Evolutionary conservation across 2,888 invertebrate genomes (phyloP).

Genomic region (Idaea dimidiata): DNA sequence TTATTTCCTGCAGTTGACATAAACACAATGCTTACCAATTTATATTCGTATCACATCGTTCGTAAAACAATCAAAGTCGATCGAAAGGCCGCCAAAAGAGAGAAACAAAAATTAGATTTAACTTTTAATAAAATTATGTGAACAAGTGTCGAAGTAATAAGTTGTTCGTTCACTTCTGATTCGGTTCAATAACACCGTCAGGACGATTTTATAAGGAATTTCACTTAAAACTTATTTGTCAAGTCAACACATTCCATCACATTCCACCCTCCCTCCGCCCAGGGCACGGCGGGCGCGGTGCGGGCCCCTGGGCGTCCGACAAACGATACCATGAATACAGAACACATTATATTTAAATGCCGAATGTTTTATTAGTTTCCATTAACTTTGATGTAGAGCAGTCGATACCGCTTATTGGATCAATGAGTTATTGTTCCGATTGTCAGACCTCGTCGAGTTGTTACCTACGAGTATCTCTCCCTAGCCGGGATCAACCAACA

Average conservation of each 20-base stretch:
- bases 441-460: too few species aligned
- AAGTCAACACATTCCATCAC: neutral
- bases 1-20: too few species aligned
- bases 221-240: neutral
- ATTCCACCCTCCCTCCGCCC: neutral
- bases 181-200: neutral
- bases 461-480: too few species aligned
- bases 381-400: neutral
- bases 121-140: neutral
- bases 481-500: too few species aligned
- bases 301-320: neutral
- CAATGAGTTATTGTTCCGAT: too few species aligned
- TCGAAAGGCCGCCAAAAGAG: neutral
- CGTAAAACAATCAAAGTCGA: neutral
- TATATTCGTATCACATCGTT: neutral
- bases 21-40: neutral
- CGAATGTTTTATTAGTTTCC: neutral
- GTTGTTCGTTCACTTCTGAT: neutral
- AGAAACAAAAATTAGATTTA: neutral
- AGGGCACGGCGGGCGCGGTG: neutral
- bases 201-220: neutral
- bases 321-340: neutral
- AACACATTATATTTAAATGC: neutral
- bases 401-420: neutral
- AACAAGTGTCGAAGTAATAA: constrained; percentile 1